phyloP scores from a whole-genome alignment of 2,113 vertebrate genomes.

The Bambusicola thoracicus region DNA sequence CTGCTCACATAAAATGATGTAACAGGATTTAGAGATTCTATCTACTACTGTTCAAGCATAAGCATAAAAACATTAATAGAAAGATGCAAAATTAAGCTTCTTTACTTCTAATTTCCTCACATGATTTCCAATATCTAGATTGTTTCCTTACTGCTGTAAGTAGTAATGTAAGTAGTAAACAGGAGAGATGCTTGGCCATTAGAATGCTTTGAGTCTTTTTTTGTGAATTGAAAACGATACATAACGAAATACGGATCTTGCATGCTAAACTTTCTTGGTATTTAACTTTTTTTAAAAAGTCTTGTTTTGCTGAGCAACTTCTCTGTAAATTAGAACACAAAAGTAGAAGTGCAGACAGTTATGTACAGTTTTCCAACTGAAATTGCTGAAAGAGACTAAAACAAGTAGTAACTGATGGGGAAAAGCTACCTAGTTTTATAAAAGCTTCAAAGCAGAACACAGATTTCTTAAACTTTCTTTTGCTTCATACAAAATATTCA shows the following conservation, averaged over 20 bases:
- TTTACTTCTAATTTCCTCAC: neutral
- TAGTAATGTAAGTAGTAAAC: neutral
- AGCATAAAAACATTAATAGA: neutral
- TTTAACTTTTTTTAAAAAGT: neutral
- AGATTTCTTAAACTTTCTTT: neutral
- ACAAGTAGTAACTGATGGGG: neutral
- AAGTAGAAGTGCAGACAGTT: neutral
- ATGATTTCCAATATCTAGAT: neutral
- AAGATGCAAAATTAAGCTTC: neutral
- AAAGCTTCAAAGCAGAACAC: neutral
- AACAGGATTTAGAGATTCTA: neutral
- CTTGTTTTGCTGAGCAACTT: neutral
- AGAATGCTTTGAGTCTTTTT: neutral
- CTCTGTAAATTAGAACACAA: neutral
- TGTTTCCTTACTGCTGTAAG: neutral
- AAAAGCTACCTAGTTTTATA: neutral
- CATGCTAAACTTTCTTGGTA: neutral
- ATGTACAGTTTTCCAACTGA: neutral
- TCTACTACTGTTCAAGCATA: neutral
- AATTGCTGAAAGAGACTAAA: neutral
- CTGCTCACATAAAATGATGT: neutral
- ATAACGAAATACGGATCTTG: neutral
- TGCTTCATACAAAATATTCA: neutral
- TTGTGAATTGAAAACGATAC: neutral
- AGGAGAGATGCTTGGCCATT: accelerated